Percentiles rank a stretch among this genome's conserved stretches.
Conservation (phyloP, 2,797 vertebrate species). For the Sebastes kiyomatsui region DNA sequence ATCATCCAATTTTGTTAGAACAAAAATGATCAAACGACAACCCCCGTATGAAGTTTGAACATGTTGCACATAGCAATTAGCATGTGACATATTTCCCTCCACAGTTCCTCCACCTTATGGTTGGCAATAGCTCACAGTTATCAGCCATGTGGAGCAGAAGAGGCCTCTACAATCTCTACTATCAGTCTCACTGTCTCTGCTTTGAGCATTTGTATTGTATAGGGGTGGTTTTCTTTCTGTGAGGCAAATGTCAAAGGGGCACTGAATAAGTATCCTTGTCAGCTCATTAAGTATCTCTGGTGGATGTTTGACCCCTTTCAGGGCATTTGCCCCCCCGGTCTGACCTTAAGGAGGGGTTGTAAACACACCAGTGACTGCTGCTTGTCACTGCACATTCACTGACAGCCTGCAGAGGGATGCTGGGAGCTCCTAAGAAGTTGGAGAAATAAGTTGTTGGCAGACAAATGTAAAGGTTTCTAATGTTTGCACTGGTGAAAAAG, state of each 20-base stretch:
- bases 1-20: not conserved
- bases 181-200: not conserved
- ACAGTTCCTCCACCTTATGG: not conserved
- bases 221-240: not conserved
- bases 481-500: not conserved
- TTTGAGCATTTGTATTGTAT: not conserved
- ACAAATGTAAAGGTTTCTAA: not conserved
- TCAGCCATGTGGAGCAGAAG: not conserved
- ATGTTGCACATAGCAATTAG: not conserved
- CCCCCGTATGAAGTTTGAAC: not conserved
- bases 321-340: slow-evolving; percentile 25
- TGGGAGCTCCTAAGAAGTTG: not conserved
- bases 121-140: not conserved
- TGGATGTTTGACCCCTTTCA: slow-evolving; percentile 7
- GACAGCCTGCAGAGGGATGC: not conserved
- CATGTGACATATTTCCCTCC: not conserved
- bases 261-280: not conserved
- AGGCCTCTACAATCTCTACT: no score
- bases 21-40: not conserved
- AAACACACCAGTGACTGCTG: slow-evolving; percentile 25
- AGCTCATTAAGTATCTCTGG: slow-evolving; percentile 31
- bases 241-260: not conserved
- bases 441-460: not conserved
- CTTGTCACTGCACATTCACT: slow-evolving; percentile 8
- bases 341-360: not conserved